Evolutionary conservation across 2,113 vertebrate genomes (phyloP), one percentile per base, ranked within the genome.

Genomic region (Phaetusa simplex): DNA sequence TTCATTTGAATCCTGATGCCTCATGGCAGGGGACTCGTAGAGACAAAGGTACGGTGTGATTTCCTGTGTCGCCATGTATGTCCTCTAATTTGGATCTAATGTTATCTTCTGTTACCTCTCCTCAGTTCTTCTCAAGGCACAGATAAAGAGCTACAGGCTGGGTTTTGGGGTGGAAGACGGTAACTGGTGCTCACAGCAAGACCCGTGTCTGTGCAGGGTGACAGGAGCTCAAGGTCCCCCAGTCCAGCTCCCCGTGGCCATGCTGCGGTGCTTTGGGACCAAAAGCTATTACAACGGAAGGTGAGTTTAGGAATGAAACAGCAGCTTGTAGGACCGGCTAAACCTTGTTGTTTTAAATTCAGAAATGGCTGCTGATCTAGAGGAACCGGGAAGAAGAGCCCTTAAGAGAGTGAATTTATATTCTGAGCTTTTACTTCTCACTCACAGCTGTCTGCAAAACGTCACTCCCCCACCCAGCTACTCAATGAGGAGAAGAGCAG

Each of bases 371-470:
- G 91, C 82, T 95, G 82, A 86, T 93, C 79, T 61, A 92, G 90
- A 82, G 88, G 53, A 97, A 93, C 55, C 52, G 83, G 67, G 69
- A 94, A 92, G 85, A 95, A 93, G 76, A 85, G 84, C 66, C 49
- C 93, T 95, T 85, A 71, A 95, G 76, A 90, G 82, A 90, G 56
- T 29, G 61, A 95, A 97, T 97, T 93, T 92, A 61, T 96, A 91
- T 97, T 96, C 96, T 78, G 77, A 95, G 96, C 95, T 97, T 82
- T 90, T 83, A 73, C 81, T 96, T 90, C 88, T 92, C 82, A 30
- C 82, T 96, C 95, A 87, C 97, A 97, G 95, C 93, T 97, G 96
- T 49, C 95, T 93, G 94, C 82, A 92, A 95, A 96, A 91, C 62
- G 26, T 88, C 91, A 88, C 36, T 77, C 84, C 88, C 84, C 93